Evolutionary conservation across 2,113 vertebrate genomes (phyloP).

Genomic region (Lutjanus erythropterus): DNA sequence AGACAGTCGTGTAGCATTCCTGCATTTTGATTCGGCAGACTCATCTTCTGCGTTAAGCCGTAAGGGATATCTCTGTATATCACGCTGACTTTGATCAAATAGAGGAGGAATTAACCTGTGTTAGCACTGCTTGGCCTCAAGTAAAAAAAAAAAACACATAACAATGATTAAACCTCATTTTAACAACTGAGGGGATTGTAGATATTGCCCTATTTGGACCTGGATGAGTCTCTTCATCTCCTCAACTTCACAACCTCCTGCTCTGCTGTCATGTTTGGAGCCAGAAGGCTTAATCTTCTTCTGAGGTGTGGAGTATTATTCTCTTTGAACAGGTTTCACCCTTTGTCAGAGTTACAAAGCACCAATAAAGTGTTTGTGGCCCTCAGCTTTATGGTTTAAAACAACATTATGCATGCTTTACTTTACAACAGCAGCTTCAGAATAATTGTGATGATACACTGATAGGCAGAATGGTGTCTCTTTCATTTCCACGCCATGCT

Average conservation of each 20-base stretch:
- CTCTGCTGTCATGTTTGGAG: constrained; percentile 54
- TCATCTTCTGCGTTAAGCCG: constrained; percentile 34
- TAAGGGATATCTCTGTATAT: constrained; percentile 16
- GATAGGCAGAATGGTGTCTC: no score
- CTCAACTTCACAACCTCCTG: constrained; percentile 25
- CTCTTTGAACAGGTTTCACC: constrained; percentile 48
- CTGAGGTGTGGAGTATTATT: constrained; percentile 9
- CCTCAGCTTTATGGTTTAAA: not conserved
- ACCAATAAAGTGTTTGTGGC: constrained; percentile 11
- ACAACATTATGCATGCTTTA: no score
- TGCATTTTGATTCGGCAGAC: constrained; percentile 33
- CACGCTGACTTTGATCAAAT: constrained; percentile 55
- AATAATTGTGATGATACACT: no score
- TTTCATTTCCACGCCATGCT: no score
- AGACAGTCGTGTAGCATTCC: not conserved
- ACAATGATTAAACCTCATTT: constrained; percentile 52
- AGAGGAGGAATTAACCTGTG: constrained; percentile 51
- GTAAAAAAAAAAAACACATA: constrained; percentile 7
- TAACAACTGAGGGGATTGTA: constrained; percentile 40
- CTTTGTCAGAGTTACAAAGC: constrained; percentile 12
- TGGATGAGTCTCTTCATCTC: constrained; percentile 42
- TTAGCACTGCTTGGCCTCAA: constrained; percentile 42
- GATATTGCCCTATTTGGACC: constrained; percentile 33
- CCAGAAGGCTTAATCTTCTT: constrained; percentile 47
- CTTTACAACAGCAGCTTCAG: no score